Conservation (phyloP, 2,888 invertebrate genomes). For the Sinhomidia bicolor region DNA sequence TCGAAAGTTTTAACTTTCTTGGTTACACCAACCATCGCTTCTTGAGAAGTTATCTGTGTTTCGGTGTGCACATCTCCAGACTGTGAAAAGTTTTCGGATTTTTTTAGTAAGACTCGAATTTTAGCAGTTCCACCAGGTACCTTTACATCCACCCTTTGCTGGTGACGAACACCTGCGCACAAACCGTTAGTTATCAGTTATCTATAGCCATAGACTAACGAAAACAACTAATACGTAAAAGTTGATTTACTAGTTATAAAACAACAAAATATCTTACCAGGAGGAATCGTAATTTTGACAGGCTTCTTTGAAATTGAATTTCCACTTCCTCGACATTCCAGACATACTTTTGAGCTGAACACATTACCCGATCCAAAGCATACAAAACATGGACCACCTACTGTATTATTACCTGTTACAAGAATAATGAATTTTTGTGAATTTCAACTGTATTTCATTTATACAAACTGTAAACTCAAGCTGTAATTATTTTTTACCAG, state of each 20-base stretch:
- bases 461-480: too few species aligned
- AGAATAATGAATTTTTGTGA: too few species aligned
- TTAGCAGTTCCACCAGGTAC: slow-evolving; percentile 54
- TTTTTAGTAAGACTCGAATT: slow-evolving; percentile 85
- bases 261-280: too few species aligned
- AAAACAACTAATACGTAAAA: too few species aligned
- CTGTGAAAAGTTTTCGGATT: slow-evolving; percentile 93
- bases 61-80: slow-evolving; percentile 99
- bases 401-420: slow-evolving; percentile 10
- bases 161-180: slow-evolving; percentile 49
- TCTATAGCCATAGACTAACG: too few species aligned
- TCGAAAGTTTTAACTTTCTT: slow-evolving; percentile 96
- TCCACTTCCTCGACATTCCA: slow-evolving; percentile 96
- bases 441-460: too few species aligned
- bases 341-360: slow-evolving; percentile 94
- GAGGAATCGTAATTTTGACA: slow-evolving; percentile 96
- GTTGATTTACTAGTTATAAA: too few species aligned
- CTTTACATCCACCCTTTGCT: slow-evolving; percentile 40
- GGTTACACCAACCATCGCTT: slow-evolving; percentile 97
- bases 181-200: neutral
- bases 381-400: slow-evolving; percentile 40
- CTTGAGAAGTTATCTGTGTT: slow-evolving; percentile 92
- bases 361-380: slow-evolving; percentile 57
- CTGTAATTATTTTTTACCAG: too few species aligned
- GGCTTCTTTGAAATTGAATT: slow-evolving; percentile 93